A percentile compares a stretch with the other conserved stretches of the same genome.
Evolutionary conservation across 2,797 vertebrate species (phyloP).

Genomic region (Periophthalmus magnuspinnatus): DNA sequence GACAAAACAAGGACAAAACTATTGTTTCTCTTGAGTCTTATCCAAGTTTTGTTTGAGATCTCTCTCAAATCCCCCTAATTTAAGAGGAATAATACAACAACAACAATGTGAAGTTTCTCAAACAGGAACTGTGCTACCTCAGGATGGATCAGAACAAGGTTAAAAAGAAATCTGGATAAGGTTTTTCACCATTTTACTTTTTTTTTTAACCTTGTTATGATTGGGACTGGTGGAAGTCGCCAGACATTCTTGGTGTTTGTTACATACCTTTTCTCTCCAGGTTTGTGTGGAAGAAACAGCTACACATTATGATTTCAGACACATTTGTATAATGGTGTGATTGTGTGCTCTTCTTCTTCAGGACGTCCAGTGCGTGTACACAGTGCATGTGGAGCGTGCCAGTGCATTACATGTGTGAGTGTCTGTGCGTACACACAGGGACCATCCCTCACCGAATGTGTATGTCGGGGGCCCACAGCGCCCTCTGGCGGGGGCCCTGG

Average conservation of each 20-base stretch:
- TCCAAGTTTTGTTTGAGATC: background rate
- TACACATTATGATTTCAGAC: constrained; percentile 13
- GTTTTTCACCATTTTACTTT: background rate
- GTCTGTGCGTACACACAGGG: constrained; percentile 60
- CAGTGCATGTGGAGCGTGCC: constrained; percentile 10
- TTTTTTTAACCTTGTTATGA: constrained; percentile 1
- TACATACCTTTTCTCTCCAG: constrained; percentile 29
- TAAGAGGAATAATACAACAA: background rate
- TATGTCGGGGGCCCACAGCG: constrained; percentile 88
- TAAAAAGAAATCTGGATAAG: background rate
- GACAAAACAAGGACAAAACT: background rate
- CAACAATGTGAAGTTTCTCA: background rate
- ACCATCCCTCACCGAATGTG: constrained; percentile 93
- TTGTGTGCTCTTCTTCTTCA: constrained; percentile 2
- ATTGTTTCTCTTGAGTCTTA: background rate
- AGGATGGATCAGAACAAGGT: constrained; percentile 5
- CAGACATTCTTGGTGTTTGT: background rate
- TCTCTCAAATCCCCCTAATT: background rate
- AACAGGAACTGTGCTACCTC: constrained; percentile 2
- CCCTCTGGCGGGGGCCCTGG: constrained; percentile 91
- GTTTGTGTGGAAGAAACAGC: constrained; percentile 11
- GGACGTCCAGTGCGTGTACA: constrained; percentile 17
- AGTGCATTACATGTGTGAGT: constrained; percentile 35
- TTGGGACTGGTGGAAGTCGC: background rate
- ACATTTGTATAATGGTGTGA: constrained; percentile 12